A percentile compares a stretch with the other conserved stretches of the same genome.
These are phyloP conservation scores for Schizaphis graminum DNA, from an alignment of 2,888 invertebrate species.

Conservation along the genomic window DNA sequence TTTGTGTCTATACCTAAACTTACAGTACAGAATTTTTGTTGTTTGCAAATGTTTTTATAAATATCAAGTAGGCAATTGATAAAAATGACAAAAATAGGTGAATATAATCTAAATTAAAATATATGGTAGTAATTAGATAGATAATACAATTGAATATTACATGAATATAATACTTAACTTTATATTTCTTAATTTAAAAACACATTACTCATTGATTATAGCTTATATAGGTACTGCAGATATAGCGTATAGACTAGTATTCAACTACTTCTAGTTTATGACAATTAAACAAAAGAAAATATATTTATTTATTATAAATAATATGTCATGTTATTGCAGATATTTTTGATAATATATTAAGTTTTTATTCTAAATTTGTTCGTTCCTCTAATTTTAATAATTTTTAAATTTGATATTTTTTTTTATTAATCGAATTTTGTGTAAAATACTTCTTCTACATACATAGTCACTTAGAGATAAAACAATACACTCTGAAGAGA, in stretches of 20 bases:
- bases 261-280: background rate
- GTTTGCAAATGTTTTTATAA: background rate
- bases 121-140: background rate
- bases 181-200: background rate
- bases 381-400: background rate
- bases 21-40: background rate
- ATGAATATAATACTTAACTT: background rate
- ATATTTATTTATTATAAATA: background rate
- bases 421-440: background rate
- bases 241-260: background rate
- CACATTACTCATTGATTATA: background rate
- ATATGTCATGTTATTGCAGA: background rate
- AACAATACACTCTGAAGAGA: background rate
- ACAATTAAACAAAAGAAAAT: background rate
- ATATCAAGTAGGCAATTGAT: background rate
- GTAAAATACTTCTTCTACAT: background rate
- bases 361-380: background rate
- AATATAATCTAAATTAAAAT: background rate
- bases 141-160: background rate
- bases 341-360: background rate
- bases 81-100: background rate
- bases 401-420: background rate
- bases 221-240: background rate
- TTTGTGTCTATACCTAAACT: background rate
- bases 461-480: background rate